A percentile compares a stretch with the other conserved stretches of the same genome.
These are phyloP conservation scores for Scaptodrosophila lebanonensis DNA, from an alignment of 1,140 invertebrate genomes.

Conservation along the genomic window DNA sequence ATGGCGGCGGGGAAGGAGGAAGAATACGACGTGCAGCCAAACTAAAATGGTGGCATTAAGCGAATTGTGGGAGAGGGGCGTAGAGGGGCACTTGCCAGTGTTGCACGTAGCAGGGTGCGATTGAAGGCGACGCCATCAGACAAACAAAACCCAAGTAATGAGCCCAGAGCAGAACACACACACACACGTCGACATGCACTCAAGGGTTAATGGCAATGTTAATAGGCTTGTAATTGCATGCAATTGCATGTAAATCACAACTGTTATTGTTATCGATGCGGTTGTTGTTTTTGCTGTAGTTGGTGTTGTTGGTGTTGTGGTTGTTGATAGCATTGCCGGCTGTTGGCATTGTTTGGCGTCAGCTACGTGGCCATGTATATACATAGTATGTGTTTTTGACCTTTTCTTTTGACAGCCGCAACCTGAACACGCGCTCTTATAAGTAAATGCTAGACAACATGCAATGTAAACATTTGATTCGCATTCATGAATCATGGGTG, in stretches of 20 bases:
- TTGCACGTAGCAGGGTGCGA: conserved; percentile 10
- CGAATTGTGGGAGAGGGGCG: too few relatives aligned
- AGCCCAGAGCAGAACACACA: conserved; percentile 19
- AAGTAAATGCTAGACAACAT: conserved; percentile 4
- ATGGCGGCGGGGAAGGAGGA: too few relatives aligned
- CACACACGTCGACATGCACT: conserved; percentile 28
- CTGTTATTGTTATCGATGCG: conserved; percentile 33
- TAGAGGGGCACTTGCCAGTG: too few relatives aligned
- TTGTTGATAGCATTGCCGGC: too few relatives aligned
- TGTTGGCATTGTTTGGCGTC: too few relatives aligned
- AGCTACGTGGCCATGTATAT: too few relatives aligned
- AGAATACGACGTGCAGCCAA: too few relatives aligned
- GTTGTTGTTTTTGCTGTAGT: conserved; percentile 7
- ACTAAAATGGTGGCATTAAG: too few relatives aligned
- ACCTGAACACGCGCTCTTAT: too few relatives aligned
- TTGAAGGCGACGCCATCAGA: too few relatives aligned
- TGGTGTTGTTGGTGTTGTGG: neutral
- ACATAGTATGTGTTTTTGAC: neutral
- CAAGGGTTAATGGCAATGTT: conserved; percentile 68
- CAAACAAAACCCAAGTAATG: neutral
- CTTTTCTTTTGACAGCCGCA: too few relatives aligned
- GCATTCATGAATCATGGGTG: neutral
- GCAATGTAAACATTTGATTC: conserved; percentile 13
- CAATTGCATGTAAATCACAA: conserved; percentile 66
- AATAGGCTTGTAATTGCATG: conserved; percentile 70